Evolutionary conservation across 2,888 invertebrate genomes (phyloP), one percentile per base, ranked within the genome.

Genomic region (Lasioglossum oenotherae): DNA sequence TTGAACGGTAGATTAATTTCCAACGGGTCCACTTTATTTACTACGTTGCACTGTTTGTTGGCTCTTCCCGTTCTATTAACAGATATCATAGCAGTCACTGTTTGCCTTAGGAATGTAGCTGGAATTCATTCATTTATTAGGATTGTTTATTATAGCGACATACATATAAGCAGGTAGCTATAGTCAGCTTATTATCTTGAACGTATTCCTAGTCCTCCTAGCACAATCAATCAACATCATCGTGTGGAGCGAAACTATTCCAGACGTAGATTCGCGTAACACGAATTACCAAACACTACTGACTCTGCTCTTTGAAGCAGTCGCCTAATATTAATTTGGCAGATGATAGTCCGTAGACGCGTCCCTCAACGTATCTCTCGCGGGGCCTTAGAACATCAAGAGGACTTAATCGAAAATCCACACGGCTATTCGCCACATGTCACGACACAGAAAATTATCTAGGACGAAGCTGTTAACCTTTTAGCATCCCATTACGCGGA

Each of bases 291-390:
- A 67, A 67, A 67, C 67, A 35, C 35, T 67, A 67, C 35, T 23
- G 67, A 35, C 35, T 8, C 67, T 67, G 19, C 67, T 67, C 67
- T 67, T 67, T 67, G 67, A 67, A 2, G 67, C 67, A 64, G 67
- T 67, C 35, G 23, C 67, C 31, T 31, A 67, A 67, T 35, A 67
- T 67, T 67, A 67, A 67, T 35, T 67, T 67, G 67, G 67, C 67
- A 67, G 67, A 67, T 67, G 67, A 67, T 67, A 67, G 67, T 31
- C 67, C 35, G 35, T 31, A 67, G 35, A 67, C 67, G 67, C 19
- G 67, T 64, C 67, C 35, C 35, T 35, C 35, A 8, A 23, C 35
- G 67, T 19, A 35, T 23, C 35, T 8, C 67, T 23, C 67, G 35
- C 35, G 67, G 35, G 67, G 35, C 67, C 35, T 67, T 67, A 35